Conservation (phyloP, 2,797 vertebrate genomes). For the Ptychadena robeensis region DNA sequence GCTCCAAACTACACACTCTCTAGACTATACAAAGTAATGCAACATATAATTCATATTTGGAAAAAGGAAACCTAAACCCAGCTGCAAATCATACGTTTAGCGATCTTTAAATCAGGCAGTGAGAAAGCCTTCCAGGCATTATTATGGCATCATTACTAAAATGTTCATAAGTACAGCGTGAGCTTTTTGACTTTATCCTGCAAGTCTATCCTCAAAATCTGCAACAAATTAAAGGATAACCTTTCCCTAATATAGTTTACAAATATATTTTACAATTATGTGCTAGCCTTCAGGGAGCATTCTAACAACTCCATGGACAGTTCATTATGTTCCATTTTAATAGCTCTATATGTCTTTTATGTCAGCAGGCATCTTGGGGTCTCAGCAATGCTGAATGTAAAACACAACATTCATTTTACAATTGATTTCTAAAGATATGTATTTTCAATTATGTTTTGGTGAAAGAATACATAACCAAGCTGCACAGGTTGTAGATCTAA, state of each 20-base stretch:
- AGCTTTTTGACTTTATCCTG: conserved; percentile 22
- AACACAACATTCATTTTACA: conserved; percentile 15
- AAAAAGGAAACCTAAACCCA: conserved; percentile 36
- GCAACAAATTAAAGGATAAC: conserved; percentile 38
- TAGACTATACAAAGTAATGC: conserved; percentile 6
- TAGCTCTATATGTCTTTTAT: conserved; percentile 37
- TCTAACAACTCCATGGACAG: conserved; percentile 19
- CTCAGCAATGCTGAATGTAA: background rate
- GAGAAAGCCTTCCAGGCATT: conserved; percentile 34
- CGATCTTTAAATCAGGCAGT: conserved; percentile 29
- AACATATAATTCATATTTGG: conserved; percentile 23
- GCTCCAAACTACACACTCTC: background rate
- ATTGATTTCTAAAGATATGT: conserved; percentile 8
- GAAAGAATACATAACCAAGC: background rate
- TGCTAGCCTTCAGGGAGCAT: conserved; percentile 6
- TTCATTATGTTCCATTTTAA: conserved; percentile 40
- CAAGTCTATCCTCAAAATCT: conserved; percentile 33
- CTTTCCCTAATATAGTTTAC: conserved; percentile 16
- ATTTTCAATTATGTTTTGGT: background rate
- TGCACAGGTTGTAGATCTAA: background rate
- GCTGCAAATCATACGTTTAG: conserved; percentile 29
- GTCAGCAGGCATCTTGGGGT: background rate
- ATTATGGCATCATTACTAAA: conserved; percentile 42
- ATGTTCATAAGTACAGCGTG: conserved; percentile 40
- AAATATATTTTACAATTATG: conserved; percentile 17